phyloP scores from a whole-genome alignment of 1,140 invertebrate species.

The Phymastichus coffea region DNA sequence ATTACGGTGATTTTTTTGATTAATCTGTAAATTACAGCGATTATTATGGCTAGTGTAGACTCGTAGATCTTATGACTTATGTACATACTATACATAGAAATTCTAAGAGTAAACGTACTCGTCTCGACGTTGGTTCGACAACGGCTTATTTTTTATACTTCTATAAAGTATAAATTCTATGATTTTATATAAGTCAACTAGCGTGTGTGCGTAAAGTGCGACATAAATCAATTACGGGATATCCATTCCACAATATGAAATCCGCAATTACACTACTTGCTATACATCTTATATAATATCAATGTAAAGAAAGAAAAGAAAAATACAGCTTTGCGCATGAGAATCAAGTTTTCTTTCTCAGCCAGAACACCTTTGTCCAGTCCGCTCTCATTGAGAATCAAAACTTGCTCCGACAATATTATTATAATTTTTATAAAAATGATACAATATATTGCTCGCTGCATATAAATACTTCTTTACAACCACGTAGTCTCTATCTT shows the following conservation, averaged over 20 bases:
- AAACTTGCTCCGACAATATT: background rate
- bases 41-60: no score
- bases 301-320: conserved; percentile 10
- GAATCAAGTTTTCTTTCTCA: background rate
- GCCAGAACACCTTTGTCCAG: background rate
- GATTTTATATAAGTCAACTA: conserved; percentile 11
- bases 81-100: conserved; percentile 23
- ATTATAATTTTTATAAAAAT: conserved; percentile 5
- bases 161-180: conserved; percentile 20
- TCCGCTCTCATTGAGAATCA: background rate
- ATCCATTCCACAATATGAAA: conserved; percentile 11
- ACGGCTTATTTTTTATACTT: conserved; percentile 18
- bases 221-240: conserved; percentile 19
- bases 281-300: conserved; percentile 7
- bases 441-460: conserved; percentile 20
- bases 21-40: conserved; percentile 20
- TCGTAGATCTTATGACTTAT: background rate
- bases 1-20: conserved; percentile 17
- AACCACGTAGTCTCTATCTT: no score
- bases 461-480: no score
- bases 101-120: conserved; percentile 7
- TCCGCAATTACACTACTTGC: conserved; percentile 7
- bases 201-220: conserved; percentile 24
- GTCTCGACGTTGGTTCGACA: background rate
- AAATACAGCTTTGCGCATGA: background rate